Base-by-base conservation (phyloP, 2,797 vertebrate species). In the Podarcis siculus region DNA sequence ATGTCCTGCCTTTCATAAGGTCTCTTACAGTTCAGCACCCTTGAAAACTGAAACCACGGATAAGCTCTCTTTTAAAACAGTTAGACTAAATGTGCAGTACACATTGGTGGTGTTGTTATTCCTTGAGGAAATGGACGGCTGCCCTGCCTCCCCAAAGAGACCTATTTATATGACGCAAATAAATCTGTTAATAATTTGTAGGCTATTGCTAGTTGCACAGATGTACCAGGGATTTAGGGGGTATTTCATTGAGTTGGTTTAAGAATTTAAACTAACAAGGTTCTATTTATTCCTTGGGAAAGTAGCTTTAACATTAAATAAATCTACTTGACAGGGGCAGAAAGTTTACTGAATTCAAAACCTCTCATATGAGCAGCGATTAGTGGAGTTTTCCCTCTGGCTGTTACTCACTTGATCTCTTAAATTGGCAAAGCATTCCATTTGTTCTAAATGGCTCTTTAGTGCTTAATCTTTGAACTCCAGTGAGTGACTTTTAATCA, bases 131-230 rank as follows among this genome's bases (percentile, higher is more conserved):
- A 88, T 72, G 17, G 76, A 86, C 37, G 88, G 86, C 85, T 90
- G 55, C 35, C 13, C 84, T 87, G 3, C 78, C 89, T 86, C 73
- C 42, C 2, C 79, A 91, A 88, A 71, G 66, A 88, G 82, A 25
- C 82, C n/a, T 80, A 17, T 79, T 87, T 90, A 66, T 87, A 69
- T 90, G 35, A 78, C n/a, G 5, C 88, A 77, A 85, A 93, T 42
- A 87, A 90, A 80, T 85, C 82, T 90, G 92, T 93, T 92, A 94
- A 94, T 95, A 15, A 92, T 95, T 93, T 93, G 90, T 92, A 89
- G 92, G 39, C 81, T 85, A 76, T 87, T 61, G 82, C 79, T 89
- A 91, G 89, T 88, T 92, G 89, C 58, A 81, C 30, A 8, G 1
- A 78, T 35, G 25, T 93, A 80, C n/a, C 69, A 69, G 71, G 82